Conservation (phyloP, 2,113 vertebrate genomes). For the Amphilophus citrinellus region DNA sequence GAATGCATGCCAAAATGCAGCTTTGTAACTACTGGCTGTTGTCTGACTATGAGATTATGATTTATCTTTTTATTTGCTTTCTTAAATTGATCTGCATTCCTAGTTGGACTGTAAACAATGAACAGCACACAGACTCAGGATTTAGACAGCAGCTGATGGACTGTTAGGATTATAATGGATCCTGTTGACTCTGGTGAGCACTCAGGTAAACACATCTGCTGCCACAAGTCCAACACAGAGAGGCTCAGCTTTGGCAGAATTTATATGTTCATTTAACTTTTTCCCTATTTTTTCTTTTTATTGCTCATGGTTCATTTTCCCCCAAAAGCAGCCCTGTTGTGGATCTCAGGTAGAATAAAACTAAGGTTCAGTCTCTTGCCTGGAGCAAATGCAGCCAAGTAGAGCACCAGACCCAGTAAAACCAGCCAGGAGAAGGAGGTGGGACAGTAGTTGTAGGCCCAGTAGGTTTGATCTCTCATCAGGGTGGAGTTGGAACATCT, state of each 20-base stretch:
- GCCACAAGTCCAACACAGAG: background rate
- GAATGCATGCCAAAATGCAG: background rate
- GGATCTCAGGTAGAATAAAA: background rate
- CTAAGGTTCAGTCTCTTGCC: slow-evolving; percentile 75
- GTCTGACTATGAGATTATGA: background rate
- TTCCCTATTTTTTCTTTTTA: background rate
- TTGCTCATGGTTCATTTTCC: background rate
- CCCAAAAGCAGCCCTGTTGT: background rate
- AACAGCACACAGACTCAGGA: accelerated
- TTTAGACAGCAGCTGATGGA: background rate
- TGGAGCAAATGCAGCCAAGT: slow-evolving; percentile 94
- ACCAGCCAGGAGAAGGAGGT: slow-evolving; percentile 94
- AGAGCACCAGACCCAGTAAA: slow-evolving; percentile 91
- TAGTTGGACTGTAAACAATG: background rate
- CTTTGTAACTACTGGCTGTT: background rate
- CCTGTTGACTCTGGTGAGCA: background rate
- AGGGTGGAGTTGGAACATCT: slow-evolving; percentile 92
- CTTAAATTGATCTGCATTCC: background rate
- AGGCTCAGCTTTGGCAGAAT: background rate
- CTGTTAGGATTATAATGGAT: background rate
- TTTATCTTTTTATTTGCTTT: background rate
- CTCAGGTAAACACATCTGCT: background rate
- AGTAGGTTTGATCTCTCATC: slow-evolving; percentile 85
- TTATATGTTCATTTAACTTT: background rate
- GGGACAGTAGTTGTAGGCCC: slow-evolving; percentile 99